A percentile compares a stretch with the other conserved stretches of the same genome.
phyloP scores from a whole-genome alignment of 2,113 vertebrate species.

The Nanorana parkeri region DNA sequence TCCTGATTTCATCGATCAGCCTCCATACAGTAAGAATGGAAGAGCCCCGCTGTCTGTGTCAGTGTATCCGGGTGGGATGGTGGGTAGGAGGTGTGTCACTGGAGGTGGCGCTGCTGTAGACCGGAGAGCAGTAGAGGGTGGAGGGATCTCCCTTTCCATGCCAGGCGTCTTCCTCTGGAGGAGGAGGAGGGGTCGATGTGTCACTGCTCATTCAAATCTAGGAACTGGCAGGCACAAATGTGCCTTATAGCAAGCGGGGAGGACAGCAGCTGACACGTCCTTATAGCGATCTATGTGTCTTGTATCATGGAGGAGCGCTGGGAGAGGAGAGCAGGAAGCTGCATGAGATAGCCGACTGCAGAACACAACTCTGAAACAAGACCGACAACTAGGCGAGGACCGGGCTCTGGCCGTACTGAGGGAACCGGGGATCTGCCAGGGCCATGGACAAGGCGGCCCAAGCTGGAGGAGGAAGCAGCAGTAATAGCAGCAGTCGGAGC shows the following conservation, averaged over 20 bases:
- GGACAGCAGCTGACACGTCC: neutral
- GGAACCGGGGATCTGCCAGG: constrained; percentile 6
- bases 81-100: neutral
- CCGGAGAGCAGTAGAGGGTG: neutral
- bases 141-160: no score
- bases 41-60: no score
- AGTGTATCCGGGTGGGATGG: no score
- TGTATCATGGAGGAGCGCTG: constrained; percentile 34
- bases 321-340: constrained; percentile 38
- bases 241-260: no score
- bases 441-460: constrained; percentile 69
- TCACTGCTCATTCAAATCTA: constrained; percentile 25
- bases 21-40: no score
- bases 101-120: constrained; percentile 8
- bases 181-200: neutral
- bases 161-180: no score
- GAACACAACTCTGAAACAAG: no score
- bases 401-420: neutral
- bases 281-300: neutral
- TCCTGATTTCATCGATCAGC: no score
- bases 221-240: constrained; percentile 26
- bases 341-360: neutral
- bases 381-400: constrained; percentile 34
- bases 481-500: constrained; percentile 70
- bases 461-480: constrained; percentile 59